Percentiles rank a stretch among this genome's conserved stretches.
Conservation (phyloP, 2,797 vertebrate species). For the Liparis tanakae region DNA sequence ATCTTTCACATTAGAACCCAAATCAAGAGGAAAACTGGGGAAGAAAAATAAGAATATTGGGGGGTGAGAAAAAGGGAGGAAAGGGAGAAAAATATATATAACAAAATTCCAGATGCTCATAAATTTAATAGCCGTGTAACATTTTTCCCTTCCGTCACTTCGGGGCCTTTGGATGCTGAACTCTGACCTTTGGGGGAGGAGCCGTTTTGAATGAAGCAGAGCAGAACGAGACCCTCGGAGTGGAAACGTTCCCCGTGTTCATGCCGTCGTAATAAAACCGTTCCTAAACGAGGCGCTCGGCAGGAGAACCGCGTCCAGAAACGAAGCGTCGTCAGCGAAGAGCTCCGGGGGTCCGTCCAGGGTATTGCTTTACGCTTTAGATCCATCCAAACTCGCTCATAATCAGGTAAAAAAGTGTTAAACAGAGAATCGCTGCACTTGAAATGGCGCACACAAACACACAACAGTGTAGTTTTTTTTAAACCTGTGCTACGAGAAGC, state of each 20-base stretch:
- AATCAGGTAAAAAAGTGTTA: conserved; percentile 57
- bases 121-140: conserved; percentile 39
- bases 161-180: conserved; percentile 43
- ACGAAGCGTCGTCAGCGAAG: conserved; percentile 15
- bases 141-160: conserved; percentile 42
- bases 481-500: conserved; percentile 69
- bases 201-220: conserved; percentile 24
- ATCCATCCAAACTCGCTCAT: conserved; percentile 50
- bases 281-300: conserved; percentile 39
- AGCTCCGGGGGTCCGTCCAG: conserved; percentile 42
- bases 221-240: conserved; percentile 21
- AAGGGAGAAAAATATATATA: conserved; percentile 20
- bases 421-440: conserved; percentile 64
- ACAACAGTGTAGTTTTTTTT: conserved; percentile 60
- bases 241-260: conserved; percentile 36
- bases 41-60: conserved; percentile 57
- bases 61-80: background rate
- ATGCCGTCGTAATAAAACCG: conserved; percentile 55
- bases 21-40: conserved; percentile 67
- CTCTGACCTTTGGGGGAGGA: conserved; percentile 44
- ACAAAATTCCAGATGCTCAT: conserved; percentile 49
- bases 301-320: conserved; percentile 35
- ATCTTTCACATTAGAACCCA: conserved; percentile 82
- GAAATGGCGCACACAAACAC: conserved; percentile 56
- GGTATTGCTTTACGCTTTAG: conserved; percentile 71